Percentiles rank a stretch among this genome's conserved stretches.
These are phyloP conservation scores for Babyrousa celebensis DNA, from an alignment of 2,797 vertebrate genomes.

Conservation along the genomic window DNA sequence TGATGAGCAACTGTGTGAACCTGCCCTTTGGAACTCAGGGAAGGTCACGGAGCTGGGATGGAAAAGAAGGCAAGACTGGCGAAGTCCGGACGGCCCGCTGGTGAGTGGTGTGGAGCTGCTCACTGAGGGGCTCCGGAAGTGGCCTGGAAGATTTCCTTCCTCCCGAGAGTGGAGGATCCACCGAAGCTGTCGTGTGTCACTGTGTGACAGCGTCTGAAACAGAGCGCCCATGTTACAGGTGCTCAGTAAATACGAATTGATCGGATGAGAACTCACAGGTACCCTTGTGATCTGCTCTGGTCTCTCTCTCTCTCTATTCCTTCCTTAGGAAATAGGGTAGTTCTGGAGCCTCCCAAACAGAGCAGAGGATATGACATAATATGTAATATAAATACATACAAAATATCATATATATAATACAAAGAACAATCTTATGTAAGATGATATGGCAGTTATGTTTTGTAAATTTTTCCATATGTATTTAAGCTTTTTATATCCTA, in stretches of 20 bases:
- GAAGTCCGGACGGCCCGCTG: background rate
- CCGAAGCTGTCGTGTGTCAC: background rate
- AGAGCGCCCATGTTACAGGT: background rate
- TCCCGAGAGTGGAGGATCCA: accelerated
- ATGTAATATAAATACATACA: background rate
- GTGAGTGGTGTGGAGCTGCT: background rate
- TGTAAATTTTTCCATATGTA: background rate
- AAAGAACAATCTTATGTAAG: background rate
- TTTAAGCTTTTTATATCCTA: conserved; percentile 7
- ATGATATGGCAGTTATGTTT: background rate
- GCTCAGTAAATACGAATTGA: background rate
- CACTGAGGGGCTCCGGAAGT: background rate
- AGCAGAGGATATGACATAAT: background rate
- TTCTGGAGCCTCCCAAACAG: background rate
- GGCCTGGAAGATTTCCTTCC: background rate
- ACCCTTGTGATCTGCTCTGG: background rate
- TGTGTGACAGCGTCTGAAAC: background rate
- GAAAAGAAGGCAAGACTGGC: background rate
- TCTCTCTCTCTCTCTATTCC: background rate
- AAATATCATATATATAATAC: background rate
- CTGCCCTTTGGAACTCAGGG: no score
- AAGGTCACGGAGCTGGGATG: background rate
- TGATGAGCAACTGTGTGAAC: no score
- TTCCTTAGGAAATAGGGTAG: background rate
- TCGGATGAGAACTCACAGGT: background rate